Evolutionary conservation across 2,888 invertebrate genomes (phyloP), one percentile per base, ranked within the genome.

Genomic region (Drosophila suboccidentalis): DNA sequence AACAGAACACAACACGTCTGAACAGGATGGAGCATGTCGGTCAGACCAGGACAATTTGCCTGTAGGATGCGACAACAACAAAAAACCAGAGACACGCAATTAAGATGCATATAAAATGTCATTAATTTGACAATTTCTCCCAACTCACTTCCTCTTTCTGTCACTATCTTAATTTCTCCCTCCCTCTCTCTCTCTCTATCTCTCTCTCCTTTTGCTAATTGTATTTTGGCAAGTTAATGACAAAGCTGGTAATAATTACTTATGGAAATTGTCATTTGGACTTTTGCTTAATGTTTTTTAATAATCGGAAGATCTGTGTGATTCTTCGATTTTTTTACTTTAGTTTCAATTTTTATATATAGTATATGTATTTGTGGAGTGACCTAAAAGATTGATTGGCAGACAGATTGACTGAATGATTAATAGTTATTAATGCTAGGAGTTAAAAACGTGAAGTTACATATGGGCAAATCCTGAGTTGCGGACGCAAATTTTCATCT

Each of bases 101-200:
- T 81, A 81, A 81, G 65, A 66, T 80, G 72, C 66, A 59, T 69
- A 68, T 67, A 72, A 80, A 80, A 80, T 79, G 77, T 79, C 69
- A 81, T 81, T 77, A 81, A 81, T 81, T 76, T 75, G 59, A 62
- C 75, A 34, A 39, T 36, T 36, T 34, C 44, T 38, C 36, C 3
- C 34, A 10, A 44, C 10, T 47, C 10, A 5, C 29, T n/a, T n/a
- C 13, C 19, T 47, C 15, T 11, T 44, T 9, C 15, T 43, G 10
- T n/a, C 39, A 2, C 46, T 15, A 4, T 26, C 15, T 13, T 19
- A 8, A 17, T 43, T 4, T 47, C 11, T 4, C 11, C 32, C 29
- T 17, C 39, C 4, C 9, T 22, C 38, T 32, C 13, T 32, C 11
- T 13, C 3, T 41, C 32, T 22, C 11, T 13, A 3, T 41, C 32